Evolutionary conservation across 2,113 vertebrate genomes (phyloP), one percentile per base, ranked within the genome.

Genomic region (Eubucco bourcierii): DNA sequence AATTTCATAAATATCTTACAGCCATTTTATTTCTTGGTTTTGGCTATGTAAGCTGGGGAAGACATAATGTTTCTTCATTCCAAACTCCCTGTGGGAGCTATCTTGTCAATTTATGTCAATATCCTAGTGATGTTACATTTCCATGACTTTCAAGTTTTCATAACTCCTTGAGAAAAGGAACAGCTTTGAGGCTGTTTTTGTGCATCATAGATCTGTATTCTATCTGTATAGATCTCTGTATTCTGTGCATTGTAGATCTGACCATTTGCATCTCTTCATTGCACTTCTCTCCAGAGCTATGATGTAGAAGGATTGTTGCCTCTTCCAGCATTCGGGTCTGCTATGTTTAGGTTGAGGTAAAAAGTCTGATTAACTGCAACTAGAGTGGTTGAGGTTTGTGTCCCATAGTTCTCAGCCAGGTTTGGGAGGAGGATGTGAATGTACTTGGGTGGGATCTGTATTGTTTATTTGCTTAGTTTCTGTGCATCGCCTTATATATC

Each of bases 271-370:
- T 60, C 21, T 58, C 7, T 74, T 50, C 2, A 4, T 73, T 4
- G 28, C 9, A 10, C 5, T 15, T 59, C 1, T 0, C 18, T 89
- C 15, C 8, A 67, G 27, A 56, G n/a, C 14, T 84, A 1, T 21
- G 29, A 24, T 29, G 5, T 4, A 52, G 39, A n/a, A 66, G 29
- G 12, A 25, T 27, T 81, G 18, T 41, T 92, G 29, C 8, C 9
- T 72, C 16, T 27, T 76, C 29, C 52, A 72, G 1, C 33, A 4
- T 74, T 58, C 66, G 16, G 8, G 21, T 50, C 58, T 84, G 52
- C 31, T 55, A 2, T 66, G 19, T 61, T 90, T 71, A 37, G 39
- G 27, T 39, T 61, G 56, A 80, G 9, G 27, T 80, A 33, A 27
- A 50, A 76, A 63, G 33, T 58, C 47, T 84, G 27, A 4, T 76